Evolutionary conservation across 2,113 vertebrate genomes (phyloP).

Genomic region (Salminus brasiliensis): DNA sequence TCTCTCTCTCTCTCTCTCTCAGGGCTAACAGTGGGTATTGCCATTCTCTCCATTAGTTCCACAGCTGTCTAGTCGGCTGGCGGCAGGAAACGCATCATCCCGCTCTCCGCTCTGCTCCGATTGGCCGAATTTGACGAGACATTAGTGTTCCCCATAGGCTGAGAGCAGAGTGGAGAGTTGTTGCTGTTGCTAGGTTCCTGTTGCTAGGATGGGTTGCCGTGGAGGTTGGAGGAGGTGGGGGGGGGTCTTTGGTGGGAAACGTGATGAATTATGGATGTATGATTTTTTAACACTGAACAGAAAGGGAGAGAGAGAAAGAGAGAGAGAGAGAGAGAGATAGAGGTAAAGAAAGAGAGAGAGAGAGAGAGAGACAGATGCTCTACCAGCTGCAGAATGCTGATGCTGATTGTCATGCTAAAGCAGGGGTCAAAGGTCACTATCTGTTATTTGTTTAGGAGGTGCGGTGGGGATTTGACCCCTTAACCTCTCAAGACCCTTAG

Average conservation of each 20-base stretch:
- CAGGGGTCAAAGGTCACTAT: slow-evolving; percentile 78
- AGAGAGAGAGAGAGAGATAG: background rate
- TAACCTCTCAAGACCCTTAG: slow-evolving; percentile 73
- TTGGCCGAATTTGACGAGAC: slow-evolving; percentile 73
- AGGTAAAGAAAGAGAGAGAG: slow-evolving; percentile 58
- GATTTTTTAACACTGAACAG: slow-evolving; percentile 72
- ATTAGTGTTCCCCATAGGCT: slow-evolving; percentile 76
- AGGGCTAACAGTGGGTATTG: background rate
- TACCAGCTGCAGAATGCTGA: slow-evolving; percentile 68
- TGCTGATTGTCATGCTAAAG: slow-evolving; percentile 85
- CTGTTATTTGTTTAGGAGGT: slow-evolving; percentile 85
- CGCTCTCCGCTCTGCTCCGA: slow-evolving; percentile 52
- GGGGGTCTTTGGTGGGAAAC: slow-evolving; percentile 70
- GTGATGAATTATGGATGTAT: slow-evolving; percentile 95
- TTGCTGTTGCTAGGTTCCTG: slow-evolving; percentile 90
- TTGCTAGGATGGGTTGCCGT: slow-evolving; percentile 86
- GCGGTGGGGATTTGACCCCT: slow-evolving; percentile 71
- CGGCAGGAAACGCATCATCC: slow-evolving; percentile 54
- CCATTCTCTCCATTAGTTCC: slow-evolving; percentile 15
- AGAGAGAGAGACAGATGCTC: slow-evolving; percentile 68
- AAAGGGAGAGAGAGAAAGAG: slow-evolving; percentile 58
- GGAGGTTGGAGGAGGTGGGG: slow-evolving; percentile 75
- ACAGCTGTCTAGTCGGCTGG: slow-evolving; percentile 43
- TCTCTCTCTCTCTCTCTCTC: background rate
- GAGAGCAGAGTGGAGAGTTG: slow-evolving; percentile 49